Percentiles rank a stretch among this genome's conserved stretches.
Conservation (phyloP, 1,140 invertebrate genomes). For the Solenopsis invicta region DNA sequence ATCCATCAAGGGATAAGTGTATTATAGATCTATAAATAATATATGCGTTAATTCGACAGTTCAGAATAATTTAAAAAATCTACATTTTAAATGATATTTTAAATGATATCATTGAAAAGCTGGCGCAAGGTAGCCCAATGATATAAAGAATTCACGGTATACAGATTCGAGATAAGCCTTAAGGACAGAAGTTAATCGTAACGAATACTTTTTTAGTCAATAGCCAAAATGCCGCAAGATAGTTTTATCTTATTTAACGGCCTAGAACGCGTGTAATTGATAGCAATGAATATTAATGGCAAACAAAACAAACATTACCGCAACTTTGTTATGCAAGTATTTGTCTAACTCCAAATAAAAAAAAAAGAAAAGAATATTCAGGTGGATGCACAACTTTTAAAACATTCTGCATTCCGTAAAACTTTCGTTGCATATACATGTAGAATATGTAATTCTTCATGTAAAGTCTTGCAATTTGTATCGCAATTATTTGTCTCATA, state of each 20-base stretch:
- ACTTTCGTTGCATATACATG: not conserved
- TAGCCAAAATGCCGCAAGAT: constrained; percentile 30
- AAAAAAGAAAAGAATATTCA: not conserved
- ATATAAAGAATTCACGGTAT: not conserved
- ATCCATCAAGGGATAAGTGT: not conserved
- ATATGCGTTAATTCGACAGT: not conserved
- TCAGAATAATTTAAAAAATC: not conserved
- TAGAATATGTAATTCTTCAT: not conserved
- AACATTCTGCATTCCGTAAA: not conserved
- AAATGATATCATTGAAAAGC: no score
- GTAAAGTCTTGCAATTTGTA: constrained; percentile 1
- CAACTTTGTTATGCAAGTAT: not conserved
- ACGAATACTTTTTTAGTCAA: constrained; percentile 5
- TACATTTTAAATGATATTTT: not conserved
- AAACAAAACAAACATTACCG: not conserved
- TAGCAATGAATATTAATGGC: not conserved
- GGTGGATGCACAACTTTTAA: not conserved
- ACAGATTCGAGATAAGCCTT: not conserved
- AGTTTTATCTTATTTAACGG: constrained; percentile 54
- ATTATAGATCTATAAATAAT: constrained; percentile 3
- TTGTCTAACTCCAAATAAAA: not conserved
- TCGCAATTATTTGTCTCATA: not conserved
- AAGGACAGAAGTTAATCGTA: not conserved
- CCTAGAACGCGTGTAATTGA: constrained; percentile 42
- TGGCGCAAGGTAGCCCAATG: not conserved